A percentile compares a stretch with the other conserved stretches of the same genome.
These are phyloP conservation scores for Crotalus viridis DNA, from an alignment of 2,113 vertebrate species.

Conservation along the genomic window DNA sequence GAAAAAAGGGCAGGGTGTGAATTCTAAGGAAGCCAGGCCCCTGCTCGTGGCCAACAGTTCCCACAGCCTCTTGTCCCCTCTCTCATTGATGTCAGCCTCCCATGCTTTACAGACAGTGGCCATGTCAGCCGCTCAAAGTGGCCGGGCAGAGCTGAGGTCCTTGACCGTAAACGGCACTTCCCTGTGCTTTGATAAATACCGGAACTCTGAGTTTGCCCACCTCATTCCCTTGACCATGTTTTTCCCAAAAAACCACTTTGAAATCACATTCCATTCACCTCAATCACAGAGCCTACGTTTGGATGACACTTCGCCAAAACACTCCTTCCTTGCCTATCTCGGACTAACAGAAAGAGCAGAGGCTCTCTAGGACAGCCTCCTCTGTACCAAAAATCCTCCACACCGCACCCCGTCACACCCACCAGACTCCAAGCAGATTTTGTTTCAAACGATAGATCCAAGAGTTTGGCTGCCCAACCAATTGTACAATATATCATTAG, in stretches of 20 bases:
- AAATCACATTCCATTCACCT: slow-evolving; percentile 88
- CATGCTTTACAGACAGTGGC: slow-evolving; percentile 95
- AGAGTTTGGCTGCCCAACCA: slow-evolving; percentile 56
- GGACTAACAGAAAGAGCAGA: slow-evolving; percentile 93
- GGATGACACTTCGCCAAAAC: slow-evolving; percentile 86
- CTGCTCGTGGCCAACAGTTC: slow-evolving; percentile 75
- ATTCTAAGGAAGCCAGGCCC: slow-evolving; percentile 65
- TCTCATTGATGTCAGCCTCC: slow-evolving; percentile 91
- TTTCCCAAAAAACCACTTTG: slow-evolving; percentile 87
- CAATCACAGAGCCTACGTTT: slow-evolving; percentile 77
- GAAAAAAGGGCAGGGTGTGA: slow-evolving; percentile 69
- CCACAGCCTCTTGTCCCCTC: slow-evolving; percentile 84
- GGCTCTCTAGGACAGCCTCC: slow-evolving; percentile 81
- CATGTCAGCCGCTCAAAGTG: slow-evolving; percentile 80
- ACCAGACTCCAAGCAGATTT: slow-evolving; percentile 76
- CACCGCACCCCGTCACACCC: slow-evolving; percentile 48
- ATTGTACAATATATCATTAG: slow-evolving; percentile 75
- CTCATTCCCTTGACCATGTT: slow-evolving; percentile 97
- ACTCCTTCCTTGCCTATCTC: slow-evolving; percentile 98
- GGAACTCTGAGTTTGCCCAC: slow-evolving; percentile 91
- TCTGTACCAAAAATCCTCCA: slow-evolving; percentile 73
- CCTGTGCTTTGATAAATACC: slow-evolving; percentile 84
- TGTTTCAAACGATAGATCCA: slow-evolving; percentile 73
- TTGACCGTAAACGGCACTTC: slow-evolving; percentile 78
- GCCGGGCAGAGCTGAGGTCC: slow-evolving; percentile 73